Percentiles rank a stretch among this genome's conserved stretches.
Conservation (phyloP, 35 echinoderm and acorn worm species). For the Diadema setosum region DNA sequence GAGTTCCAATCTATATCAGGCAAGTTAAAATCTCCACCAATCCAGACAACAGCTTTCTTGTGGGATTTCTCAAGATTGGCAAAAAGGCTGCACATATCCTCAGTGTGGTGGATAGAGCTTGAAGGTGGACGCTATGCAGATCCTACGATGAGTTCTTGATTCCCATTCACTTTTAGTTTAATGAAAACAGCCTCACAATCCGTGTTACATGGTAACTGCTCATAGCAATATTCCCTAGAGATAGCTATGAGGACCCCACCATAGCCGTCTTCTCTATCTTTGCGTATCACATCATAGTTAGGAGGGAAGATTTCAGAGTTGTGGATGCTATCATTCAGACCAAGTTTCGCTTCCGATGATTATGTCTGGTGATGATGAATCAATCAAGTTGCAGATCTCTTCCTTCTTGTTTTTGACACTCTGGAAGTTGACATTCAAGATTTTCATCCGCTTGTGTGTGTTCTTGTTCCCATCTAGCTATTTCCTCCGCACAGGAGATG, state of each 20-base stretch:
- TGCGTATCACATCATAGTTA: slow-evolving; percentile 41
- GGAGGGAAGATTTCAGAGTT: slow-evolving; percentile 39
- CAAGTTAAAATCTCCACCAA: slow-evolving; percentile 20
- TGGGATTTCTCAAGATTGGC: background rate
- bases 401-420: slow-evolving; percentile 19
- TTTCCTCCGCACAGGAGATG: no score
- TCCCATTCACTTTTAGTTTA: background rate
- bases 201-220: background rate
- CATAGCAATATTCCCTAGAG: slow-evolving; percentile 18
- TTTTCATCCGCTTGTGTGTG: slow-evolving; percentile 7
- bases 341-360: slow-evolving; percentile 53
- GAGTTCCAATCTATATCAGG: slow-evolving; percentile 8
- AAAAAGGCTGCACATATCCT: background rate
- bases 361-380: slow-evolving; percentile 8
- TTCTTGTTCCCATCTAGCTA: no score
- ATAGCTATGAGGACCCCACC: slow-evolving; percentile 44
- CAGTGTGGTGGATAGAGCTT: background rate
- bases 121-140: no score
- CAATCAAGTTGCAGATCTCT: slow-evolving; percentile 9
- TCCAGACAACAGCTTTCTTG: slow-evolving; percentile 9
- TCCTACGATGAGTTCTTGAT: background rate
- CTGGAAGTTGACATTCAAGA: slow-evolving; percentile 37
- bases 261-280: slow-evolving; percentile 18
- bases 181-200: background rate
- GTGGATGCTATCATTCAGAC: slow-evolving; percentile 26